phyloP scores from a whole-genome alignment of 2,797 vertebrate species.

The Myotis planiceps region DNA sequence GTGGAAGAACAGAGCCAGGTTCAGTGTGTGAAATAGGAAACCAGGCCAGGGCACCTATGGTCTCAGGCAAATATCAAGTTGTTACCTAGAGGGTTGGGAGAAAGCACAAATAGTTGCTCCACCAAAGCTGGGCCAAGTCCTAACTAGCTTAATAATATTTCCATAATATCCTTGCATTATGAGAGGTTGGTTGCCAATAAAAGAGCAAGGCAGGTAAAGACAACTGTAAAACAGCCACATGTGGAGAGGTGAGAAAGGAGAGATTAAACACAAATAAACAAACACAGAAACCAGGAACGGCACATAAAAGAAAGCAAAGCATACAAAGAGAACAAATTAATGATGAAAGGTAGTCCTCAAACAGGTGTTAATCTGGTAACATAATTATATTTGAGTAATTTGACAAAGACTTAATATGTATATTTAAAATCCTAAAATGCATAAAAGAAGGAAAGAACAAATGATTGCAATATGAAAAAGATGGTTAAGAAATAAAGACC shows the following conservation, averaged over 20 bases:
- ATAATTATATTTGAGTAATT: neutral
- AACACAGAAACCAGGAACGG: neutral
- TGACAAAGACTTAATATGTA: neutral
- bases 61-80: neutral
- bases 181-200: neutral
- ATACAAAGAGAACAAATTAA: neutral
- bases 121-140: neutral
- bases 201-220: neutral
- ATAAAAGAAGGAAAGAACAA: neutral
- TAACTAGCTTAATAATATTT: neutral
- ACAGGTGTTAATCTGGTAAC: neutral
- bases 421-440: constrained; percentile 17
- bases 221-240: neutral
- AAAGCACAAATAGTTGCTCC: neutral
- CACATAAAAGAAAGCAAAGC: neutral
- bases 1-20: neutral
- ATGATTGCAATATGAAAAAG: neutral
- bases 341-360: neutral
- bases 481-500: neutral
- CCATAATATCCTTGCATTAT: neutral
- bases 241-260: neutral
- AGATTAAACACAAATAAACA: neutral
- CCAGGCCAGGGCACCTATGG: neutral
- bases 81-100: neutral
- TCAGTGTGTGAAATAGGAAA: neutral